Conservation (phyloP, 1,140 invertebrate species). For the Scaptomyza hsui region DNA sequence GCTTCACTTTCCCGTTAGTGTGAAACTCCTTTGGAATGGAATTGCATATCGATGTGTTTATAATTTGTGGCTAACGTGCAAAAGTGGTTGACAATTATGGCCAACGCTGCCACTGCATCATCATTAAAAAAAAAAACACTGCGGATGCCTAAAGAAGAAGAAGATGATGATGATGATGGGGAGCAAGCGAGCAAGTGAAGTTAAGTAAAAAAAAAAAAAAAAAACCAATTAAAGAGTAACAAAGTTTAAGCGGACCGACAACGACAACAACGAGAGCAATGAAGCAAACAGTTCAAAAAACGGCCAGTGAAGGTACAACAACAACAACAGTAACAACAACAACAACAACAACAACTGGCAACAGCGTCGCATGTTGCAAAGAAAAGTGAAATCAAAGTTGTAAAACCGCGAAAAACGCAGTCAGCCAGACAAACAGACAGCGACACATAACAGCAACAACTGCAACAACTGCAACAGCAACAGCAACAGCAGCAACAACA, state of each 20-base stretch:
- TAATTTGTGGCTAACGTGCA: constrained; percentile 74
- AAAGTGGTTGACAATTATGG: constrained; percentile 75
- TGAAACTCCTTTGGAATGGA: constrained; percentile 8
- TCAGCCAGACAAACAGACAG: constrained; percentile 69
- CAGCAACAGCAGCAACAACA: constrained; percentile 26
- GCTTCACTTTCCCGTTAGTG: constrained; percentile 2
- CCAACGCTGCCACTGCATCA: constrained; percentile 59
- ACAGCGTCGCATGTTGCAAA: constrained; percentile 74
- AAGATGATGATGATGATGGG: constrained; percentile 48
- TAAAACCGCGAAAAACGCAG: constrained; percentile 82
- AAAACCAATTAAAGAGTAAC: constrained; percentile 80
- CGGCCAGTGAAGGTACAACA: constrained; percentile 75
- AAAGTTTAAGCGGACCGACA: constrained; percentile 71
- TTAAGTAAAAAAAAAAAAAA: constrained; percentile 45
- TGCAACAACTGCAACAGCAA: constrained; percentile 34
- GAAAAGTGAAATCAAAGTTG: constrained; percentile 83
- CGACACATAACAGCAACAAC: constrained; percentile 59
- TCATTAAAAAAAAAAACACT: constrained; percentile 55
- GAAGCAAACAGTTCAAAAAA: constrained; percentile 81
- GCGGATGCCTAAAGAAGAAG: constrained; percentile 57
- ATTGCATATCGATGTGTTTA: constrained; percentile 54
- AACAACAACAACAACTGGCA: constrained; percentile 40
- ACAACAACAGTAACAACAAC: constrained; percentile 45
- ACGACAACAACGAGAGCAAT: constrained; percentile 73
- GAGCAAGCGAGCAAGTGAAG: constrained; percentile 43